These are phyloP conservation scores for Corella eumyota DNA, from an alignment of 23 tunicate genomes.

Conservation along the genomic window DNA sequence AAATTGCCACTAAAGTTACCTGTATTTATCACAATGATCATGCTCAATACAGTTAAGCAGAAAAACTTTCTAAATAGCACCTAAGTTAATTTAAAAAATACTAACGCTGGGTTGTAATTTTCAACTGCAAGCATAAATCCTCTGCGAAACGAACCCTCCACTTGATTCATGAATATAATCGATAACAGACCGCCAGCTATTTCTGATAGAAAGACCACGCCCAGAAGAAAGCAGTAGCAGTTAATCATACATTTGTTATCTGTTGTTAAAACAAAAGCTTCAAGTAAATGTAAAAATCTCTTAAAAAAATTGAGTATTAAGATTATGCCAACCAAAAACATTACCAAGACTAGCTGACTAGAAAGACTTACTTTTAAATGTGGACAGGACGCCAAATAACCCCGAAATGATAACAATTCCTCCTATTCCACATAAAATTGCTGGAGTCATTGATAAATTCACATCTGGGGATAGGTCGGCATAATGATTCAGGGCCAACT, in stretches of 20 bases:
- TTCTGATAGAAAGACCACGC: conserved; percentile 22
- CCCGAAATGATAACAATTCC: conserved; percentile 39
- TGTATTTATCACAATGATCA: too few species aligned
- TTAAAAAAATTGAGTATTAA: too few species aligned
- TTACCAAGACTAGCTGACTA: too few species aligned
- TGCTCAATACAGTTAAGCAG: too few species aligned
- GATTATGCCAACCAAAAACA: too few species aligned
- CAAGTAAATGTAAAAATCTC: background rate
- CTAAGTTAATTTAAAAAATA: too few species aligned
- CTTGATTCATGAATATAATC: conserved; percentile 18
- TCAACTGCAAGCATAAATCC: conserved; percentile 15
- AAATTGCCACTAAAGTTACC: too few species aligned
- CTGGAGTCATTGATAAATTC: conserved; percentile 25
- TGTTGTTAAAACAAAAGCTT: background rate
- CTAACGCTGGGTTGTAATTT: too few species aligned
- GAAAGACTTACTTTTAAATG: conserved; percentile 49
- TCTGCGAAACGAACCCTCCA: conserved; percentile 13
- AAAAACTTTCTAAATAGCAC: too few species aligned
- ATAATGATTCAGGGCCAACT: conserved; percentile 36
- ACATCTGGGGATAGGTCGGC: conserved; percentile 17
- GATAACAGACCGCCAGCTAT: conserved; percentile 36
- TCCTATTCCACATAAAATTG: conserved; percentile 26
- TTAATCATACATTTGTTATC: conserved; percentile 47
- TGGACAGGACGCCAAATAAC: conserved; percentile 36
- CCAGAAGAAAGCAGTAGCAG: conserved; percentile 30